Conservation (phyloP, 2,113 vertebrate species). For the Pomatostomus ruficeps region DNA sequence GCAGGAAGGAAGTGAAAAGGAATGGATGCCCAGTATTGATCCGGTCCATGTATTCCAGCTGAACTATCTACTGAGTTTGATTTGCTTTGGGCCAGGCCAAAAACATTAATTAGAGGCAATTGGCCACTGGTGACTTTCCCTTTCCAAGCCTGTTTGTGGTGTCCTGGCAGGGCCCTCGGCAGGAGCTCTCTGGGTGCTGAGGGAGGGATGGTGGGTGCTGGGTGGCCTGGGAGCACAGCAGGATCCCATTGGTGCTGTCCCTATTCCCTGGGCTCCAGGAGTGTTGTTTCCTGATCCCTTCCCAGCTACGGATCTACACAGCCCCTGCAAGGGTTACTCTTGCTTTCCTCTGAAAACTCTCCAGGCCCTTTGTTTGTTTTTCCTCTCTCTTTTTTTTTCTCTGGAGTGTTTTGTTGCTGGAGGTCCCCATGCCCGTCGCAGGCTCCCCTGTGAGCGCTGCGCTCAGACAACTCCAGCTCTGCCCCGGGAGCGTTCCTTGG, state of each 20-base stretch:
- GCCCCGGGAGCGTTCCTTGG: not conserved
- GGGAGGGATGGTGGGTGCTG: not conserved
- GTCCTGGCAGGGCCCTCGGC: not conserved
- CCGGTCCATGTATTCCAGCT: not conserved
- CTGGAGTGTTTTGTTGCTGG: not conserved
- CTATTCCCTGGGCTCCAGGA: not conserved
- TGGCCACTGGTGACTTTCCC: not conserved
- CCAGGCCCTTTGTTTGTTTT: slow-evolving; percentile 38
- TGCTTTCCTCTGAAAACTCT: slow-evolving; percentile 18
- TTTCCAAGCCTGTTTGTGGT: not conserved
- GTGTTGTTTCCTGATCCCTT: not conserved
- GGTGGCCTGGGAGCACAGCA: not conserved
- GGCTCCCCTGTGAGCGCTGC: not conserved
- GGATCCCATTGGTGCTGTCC: not conserved
- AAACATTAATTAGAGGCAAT: not conserved
- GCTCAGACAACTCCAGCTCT: not conserved
- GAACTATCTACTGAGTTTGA: not conserved
- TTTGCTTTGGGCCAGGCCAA: not conserved
- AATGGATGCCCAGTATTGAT: not conserved
- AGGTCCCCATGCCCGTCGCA: not conserved
- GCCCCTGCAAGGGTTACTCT: slow-evolving; percentile 1
- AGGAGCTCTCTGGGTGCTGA: not conserved
- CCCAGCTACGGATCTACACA: not conserved
- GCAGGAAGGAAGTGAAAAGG: not conserved
- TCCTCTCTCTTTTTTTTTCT: not conserved